Conservation (phyloP, 2,797 vertebrate genomes). For the Sebastes taczanowskii region DNA sequence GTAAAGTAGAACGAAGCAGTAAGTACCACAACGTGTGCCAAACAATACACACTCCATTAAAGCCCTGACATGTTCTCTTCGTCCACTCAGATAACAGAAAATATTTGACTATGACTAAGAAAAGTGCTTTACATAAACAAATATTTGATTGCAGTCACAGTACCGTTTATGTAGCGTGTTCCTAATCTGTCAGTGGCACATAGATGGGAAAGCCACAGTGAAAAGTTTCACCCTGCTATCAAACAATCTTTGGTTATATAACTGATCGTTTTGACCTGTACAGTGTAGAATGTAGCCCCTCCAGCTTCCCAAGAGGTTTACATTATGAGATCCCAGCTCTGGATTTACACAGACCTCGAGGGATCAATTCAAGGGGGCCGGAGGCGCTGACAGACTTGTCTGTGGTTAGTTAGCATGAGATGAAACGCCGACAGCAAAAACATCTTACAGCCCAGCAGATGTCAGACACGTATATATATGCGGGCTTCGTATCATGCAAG, state of each 20-base stretch:
- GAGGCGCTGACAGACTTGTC: constrained; percentile 13
- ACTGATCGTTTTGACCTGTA: constrained; percentile 37
- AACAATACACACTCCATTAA: background rate
- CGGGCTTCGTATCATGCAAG: background rate
- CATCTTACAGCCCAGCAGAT: background rate
- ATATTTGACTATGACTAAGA: constrained; percentile 22
- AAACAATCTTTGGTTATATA: constrained; percentile 43
- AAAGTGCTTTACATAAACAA: constrained; percentile 40
- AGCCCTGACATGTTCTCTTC: background rate
- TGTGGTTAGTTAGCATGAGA: constrained; percentile 10
- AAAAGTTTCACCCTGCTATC: constrained; percentile 7
- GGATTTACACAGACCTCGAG: constrained; percentile 23
- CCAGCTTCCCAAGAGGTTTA: constrained; percentile 34
- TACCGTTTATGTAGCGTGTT: background rate
- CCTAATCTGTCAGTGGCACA: background rate
- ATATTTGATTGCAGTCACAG: background rate
- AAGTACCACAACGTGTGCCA: background rate
- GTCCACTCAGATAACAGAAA: background rate
- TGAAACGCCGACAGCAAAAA: constrained; percentile 1
- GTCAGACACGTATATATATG: background rate
- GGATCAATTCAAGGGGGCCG: constrained; percentile 28
- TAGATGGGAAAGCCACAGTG: background rate
- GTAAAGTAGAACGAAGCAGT: background rate
- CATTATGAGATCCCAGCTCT: constrained; percentile 38
- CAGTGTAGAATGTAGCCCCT: constrained; percentile 5